Evolutionary conservation across 2,888 invertebrate genomes (phyloP).

Genomic region (Apomyelois bistriatella): DNA sequence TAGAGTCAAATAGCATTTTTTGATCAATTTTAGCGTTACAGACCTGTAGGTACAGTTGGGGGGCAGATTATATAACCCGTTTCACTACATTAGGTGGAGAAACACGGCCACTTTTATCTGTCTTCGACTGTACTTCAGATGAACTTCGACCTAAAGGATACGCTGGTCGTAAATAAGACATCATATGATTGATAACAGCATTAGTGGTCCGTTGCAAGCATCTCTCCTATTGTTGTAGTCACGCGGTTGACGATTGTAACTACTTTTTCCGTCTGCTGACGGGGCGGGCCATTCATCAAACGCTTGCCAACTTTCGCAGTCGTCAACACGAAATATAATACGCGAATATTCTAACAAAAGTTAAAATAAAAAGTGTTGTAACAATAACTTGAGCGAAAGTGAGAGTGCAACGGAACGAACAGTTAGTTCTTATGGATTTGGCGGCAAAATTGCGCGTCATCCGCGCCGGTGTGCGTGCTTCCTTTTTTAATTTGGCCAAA

Average conservation of each 20-base stretch:
- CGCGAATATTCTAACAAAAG: slow-evolving; percentile 20
- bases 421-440: slow-evolving; percentile 1
- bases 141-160: slow-evolving; percentile 7
- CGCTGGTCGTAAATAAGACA: slow-evolving; percentile 11
- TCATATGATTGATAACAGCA: slow-evolving; percentile 19
- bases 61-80: too few relatives aligned
- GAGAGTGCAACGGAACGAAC: background rate
- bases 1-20: too few relatives aligned
- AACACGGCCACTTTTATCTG: too few relatives aligned
- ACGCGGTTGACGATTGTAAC: slow-evolving; percentile 32
- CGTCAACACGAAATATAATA: slow-evolving; percentile 32
- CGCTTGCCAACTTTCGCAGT: slow-evolving; percentile 56
- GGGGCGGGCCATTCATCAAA: slow-evolving; percentile 42
- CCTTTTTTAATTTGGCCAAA: background rate
- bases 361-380: slow-evolving; percentile 11
- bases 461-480: background rate
- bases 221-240: slow-evolving; percentile 44
- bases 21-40: too few relatives aligned
- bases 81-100: too few relatives aligned
- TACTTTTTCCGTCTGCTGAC: slow-evolving; percentile 41
- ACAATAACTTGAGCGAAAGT: slow-evolving; percentile 15
- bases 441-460: background rate
- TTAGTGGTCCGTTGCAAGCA: slow-evolving; percentile 24
- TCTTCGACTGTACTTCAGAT: too few relatives aligned
- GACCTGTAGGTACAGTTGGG: too few relatives aligned